phyloP scores from a whole-genome alignment of 2,113 vertebrate species.

The Coreoperca whiteheadi region DNA sequence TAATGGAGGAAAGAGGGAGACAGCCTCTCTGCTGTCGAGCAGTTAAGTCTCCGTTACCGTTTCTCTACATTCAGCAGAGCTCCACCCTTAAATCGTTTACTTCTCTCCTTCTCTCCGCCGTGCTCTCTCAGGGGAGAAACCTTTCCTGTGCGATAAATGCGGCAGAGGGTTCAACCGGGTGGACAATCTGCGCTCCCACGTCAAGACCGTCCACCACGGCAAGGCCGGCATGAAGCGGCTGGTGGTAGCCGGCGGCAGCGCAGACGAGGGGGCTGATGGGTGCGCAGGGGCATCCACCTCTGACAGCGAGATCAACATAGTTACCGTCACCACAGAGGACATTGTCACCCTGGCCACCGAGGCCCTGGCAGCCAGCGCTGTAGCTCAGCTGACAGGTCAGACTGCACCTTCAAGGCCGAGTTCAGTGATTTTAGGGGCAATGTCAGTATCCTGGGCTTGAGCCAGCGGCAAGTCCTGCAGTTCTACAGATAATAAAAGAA shows the following conservation, averaged over 20 bases:
- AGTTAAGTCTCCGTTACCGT: not conserved
- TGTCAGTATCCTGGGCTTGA: not conserved
- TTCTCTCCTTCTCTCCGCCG: not conserved
- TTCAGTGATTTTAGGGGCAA: not conserved
- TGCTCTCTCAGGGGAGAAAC: constrained; percentile 91
- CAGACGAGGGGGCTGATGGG: constrained; percentile 73
- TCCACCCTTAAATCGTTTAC: not conserved
- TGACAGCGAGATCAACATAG: constrained; percentile 91
- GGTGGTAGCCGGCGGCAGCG: constrained; percentile 73
- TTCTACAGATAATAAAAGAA: not conserved
- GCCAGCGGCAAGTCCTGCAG: not conserved
- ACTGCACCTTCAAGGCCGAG: not conserved
- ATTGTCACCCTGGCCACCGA: constrained; percentile 94
- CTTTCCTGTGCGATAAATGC: constrained; percentile 96
- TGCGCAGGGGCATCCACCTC: constrained; percentile 51
- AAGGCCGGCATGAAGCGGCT: constrained; percentile 95
- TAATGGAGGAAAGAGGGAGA: not conserved
- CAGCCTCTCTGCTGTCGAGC: not conserved
- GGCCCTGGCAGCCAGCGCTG: constrained; percentile 89
- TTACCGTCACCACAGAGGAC: constrained; percentile 92
- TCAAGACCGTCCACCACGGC: constrained; percentile 97
- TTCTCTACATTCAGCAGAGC: not conserved
- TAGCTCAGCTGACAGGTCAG: constrained; percentile 95
- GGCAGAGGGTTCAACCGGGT: constrained; percentile 97
- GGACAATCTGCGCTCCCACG: constrained; percentile 97